Evolutionary conservation across 2,113 vertebrate genomes (phyloP).

Genomic region (Helogale parvula): DNA sequence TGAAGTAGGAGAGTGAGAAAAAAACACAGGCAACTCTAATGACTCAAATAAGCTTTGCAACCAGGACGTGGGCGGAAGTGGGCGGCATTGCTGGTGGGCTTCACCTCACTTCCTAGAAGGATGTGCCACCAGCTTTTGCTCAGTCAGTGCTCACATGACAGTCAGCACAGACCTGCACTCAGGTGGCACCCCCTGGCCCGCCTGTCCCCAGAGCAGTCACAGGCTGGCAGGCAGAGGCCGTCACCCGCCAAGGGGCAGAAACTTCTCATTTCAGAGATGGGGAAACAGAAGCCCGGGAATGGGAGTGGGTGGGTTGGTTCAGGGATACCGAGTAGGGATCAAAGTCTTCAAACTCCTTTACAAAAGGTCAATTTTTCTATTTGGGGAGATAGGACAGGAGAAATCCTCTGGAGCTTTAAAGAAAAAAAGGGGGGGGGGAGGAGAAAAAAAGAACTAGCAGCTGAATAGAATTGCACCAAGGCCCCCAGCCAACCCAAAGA

Average conservation of each 20-base stretch:
- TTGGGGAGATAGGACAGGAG: not conserved
- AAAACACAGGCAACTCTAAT: not conserved
- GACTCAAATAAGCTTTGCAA: conserved; percentile 61
- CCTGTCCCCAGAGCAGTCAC: not conserved
- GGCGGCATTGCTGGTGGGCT: conserved; percentile 25
- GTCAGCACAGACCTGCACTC: fast-evolving
- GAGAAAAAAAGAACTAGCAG: not conserved
- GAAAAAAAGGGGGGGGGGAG: not conserved
- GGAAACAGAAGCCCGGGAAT: not conserved
- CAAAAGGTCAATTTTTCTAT: conserved; percentile 32
- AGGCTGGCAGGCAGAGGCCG: not conserved
- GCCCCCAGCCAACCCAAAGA: conserved; percentile 49
- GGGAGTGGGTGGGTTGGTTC: not conserved
- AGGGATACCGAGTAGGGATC: not conserved
- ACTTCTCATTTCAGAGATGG: not conserved
- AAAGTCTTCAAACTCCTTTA: conserved; percentile 31
- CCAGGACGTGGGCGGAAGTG: not conserved
- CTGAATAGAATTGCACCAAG: not conserved
- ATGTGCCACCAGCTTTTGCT: conserved; percentile 17
- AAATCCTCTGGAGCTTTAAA: not conserved
- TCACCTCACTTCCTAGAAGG: conserved; percentile 63
- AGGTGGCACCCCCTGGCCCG: not conserved
- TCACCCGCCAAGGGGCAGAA: not conserved
- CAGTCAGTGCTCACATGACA: not conserved
- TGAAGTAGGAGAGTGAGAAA: not conserved